Percentiles rank a stretch among this genome's conserved stretches.
phyloP scores from a whole-genome alignment of 2,888 invertebrate genomes.

The Eupsilia transversa region DNA sequence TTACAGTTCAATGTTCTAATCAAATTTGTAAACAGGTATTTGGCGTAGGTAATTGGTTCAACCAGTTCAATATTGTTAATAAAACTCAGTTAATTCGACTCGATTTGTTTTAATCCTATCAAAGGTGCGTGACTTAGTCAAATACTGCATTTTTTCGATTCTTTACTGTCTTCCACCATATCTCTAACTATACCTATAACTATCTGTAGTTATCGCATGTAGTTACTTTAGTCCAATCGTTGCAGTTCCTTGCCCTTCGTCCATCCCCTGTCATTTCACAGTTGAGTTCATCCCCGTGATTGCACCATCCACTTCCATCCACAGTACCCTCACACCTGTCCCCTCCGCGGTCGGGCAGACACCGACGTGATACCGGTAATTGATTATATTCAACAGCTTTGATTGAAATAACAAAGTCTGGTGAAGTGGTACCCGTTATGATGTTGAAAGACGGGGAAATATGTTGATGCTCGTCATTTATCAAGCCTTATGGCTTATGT shows the following conservation, averaged over 20 bases:
- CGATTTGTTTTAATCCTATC: constrained; percentile 1
- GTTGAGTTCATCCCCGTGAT: constrained; percentile 75
- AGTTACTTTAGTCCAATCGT: neutral
- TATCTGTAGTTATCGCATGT: neutral
- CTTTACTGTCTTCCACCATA: neutral
- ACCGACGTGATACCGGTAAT: constrained; percentile 54
- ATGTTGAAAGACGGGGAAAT: constrained; percentile 11
- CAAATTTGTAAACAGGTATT: constrained; percentile 31
- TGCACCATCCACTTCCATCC: constrained; percentile 49
- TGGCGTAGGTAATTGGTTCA: constrained; percentile 38
- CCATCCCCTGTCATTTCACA: constrained; percentile 75
- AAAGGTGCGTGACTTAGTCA: neutral
- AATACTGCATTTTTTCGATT: constrained; percentile 7
- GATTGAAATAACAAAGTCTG: constrained; percentile 46
- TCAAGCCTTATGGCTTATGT: too few relatives aligned
- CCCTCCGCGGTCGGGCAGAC: constrained; percentile 63
- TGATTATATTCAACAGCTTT: constrained; percentile 59
- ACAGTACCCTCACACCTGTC: constrained; percentile 71
- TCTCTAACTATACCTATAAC: neutral
- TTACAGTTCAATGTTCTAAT: neutral
- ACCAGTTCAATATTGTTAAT: constrained; percentile 6
- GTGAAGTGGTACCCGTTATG: constrained; percentile 27
- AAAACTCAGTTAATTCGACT: neutral
- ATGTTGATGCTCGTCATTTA: neutral
- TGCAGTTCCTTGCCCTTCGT: constrained; percentile 63